Base-by-base conservation (phyloP, 1,140 invertebrate genomes). In the Rhagoletis zephyria region DNA sequence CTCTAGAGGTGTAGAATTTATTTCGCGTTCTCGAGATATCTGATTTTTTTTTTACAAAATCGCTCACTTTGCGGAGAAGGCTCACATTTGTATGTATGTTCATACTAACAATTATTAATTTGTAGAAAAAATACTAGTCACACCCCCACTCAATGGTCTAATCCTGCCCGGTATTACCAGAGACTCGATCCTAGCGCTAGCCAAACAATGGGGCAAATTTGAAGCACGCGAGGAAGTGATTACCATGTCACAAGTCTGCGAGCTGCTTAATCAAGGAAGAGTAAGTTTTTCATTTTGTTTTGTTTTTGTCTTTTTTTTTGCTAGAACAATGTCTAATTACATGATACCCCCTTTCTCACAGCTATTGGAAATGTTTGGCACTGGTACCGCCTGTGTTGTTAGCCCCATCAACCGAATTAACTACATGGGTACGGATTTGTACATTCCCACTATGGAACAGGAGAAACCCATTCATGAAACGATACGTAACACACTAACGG, bases 161-260 rank as follows among this genome's bases (percentile, higher is more conserved):
- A 99, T 99, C 90, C 94, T 99, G 89, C 98, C 98, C 30, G 99
- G 98, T 87, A 95, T 99, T 60, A 98, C 97, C 0, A 95, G 99
- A 87, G 95, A 96, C 89, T 98, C 97, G 56, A 96, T 99, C 87
- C 91, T 99, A 70, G 95, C 97, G 90, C 93, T 99, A 86, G 94
- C 96, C 2, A 94, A 94, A 89, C 95, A 97, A 92, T 99, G 97
- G 97, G 96, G 96, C 89, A 96, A 98, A 91, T 96, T 98, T 89
- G 96, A 96, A 93, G 96, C 99, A 6, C 95, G 94, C 45, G 98
- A 99, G 93, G 94, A 96, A 87, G 93, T 93, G 10, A 95, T 99
- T 63, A 98, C 96, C 10, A 99, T 99, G 98, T 92, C 94, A 6
- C 96, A 97, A 92, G 90, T 99, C 48, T 93, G 95, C 30, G 94